phyloP scores from a whole-genome alignment of 2,888 invertebrate genomes.

The Drepanosiphum platanoidis region DNA sequence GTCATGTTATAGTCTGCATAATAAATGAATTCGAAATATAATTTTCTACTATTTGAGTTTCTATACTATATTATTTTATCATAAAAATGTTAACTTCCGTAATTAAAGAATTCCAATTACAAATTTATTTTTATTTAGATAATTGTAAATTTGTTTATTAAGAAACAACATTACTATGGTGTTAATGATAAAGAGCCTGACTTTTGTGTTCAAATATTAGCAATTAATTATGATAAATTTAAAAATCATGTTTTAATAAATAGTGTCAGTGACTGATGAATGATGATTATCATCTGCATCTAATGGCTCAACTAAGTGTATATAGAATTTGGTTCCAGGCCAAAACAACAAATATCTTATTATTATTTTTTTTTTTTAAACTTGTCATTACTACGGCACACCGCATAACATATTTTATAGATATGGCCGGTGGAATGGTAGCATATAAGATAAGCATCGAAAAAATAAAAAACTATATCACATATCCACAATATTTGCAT shows the following conservation, averaged over 20 bases:
- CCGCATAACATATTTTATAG: not conserved
- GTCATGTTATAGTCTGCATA: not conserved
- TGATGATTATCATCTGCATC: too few relatives aligned
- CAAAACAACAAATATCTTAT: not conserved
- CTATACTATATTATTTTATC: not conserved
- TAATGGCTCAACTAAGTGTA: not conserved
- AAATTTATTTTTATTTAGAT: too few relatives aligned
- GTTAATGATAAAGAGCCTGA: too few relatives aligned
- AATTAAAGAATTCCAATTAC: too few relatives aligned
- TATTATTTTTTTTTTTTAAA: not conserved
- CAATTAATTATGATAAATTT: too few relatives aligned
- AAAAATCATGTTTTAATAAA: too few relatives aligned
- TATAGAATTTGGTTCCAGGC: constrained; percentile 10
- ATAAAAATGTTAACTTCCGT: too few relatives aligned
- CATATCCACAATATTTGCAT: not conserved
- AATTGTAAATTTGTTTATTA: too few relatives aligned
- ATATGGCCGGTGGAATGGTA: not conserved
- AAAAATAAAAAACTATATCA: not conserved
- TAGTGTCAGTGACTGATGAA: too few relatives aligned
- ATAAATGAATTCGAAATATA: not conserved
- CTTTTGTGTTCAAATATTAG: too few relatives aligned
- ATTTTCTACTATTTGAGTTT: not conserved
- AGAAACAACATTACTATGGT: too few relatives aligned
- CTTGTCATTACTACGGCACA: not conserved
- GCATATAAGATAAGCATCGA: not conserved